Conservation (phyloP, 2,888 invertebrate species). For the Metellina segmentata region DNA sequence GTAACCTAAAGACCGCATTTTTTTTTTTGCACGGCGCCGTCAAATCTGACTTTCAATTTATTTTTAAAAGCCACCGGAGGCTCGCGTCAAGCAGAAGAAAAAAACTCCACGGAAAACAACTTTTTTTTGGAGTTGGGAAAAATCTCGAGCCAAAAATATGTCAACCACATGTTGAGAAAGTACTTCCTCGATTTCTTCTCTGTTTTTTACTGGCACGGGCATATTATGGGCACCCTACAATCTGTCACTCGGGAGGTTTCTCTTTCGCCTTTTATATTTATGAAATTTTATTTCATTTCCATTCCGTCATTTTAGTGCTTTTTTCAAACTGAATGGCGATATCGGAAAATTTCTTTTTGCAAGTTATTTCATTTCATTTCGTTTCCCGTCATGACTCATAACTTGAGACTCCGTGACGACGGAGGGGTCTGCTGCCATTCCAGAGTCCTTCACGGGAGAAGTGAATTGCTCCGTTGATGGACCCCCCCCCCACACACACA, state of each 20-base stretch:
- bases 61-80: conserved; percentile 25
- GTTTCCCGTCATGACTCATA: background rate
- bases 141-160: conserved; percentile 48
- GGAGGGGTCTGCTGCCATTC: too few relatives aligned
- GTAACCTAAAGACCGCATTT: background rate
- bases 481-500: too few relatives aligned
- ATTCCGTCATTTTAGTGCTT: background rate
- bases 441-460: too few relatives aligned
- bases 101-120: background rate
- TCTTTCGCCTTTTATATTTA: background rate
- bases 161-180: conserved; percentile 65
- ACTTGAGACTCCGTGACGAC: too few relatives aligned
- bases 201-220: background rate
- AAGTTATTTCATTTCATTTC: background rate
- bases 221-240: background rate
- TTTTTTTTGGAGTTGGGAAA: conserved; percentile 21
- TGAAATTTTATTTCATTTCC: conserved; percentile 12
- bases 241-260: conserved; percentile 1
- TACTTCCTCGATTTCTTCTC: background rate
- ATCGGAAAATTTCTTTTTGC: background rate
- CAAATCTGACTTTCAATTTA: conserved; percentile 34
- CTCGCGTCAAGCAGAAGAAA: background rate
- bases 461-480: too few relatives aligned
- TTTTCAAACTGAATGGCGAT: background rate
- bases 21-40: background rate